Evolutionary conservation across 2,888 invertebrate genomes (phyloP).

Genomic region (Melieria crassipennis): DNA sequence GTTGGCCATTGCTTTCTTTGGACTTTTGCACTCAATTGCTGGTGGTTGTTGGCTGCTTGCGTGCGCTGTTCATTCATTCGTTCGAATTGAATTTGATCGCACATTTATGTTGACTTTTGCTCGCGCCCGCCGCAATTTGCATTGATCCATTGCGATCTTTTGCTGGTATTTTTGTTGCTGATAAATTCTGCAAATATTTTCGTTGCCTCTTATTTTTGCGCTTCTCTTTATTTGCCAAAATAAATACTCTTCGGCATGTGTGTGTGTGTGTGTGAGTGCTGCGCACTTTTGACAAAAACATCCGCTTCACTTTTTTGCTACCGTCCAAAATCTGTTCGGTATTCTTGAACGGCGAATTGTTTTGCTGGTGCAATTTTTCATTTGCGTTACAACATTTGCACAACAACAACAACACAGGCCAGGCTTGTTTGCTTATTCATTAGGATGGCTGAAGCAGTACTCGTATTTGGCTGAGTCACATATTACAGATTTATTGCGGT

Average conservation of each 20-base stretch:
- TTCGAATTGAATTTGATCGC: slow-evolving; percentile 25
- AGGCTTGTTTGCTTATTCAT: too few relatives aligned
- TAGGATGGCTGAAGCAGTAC: too few relatives aligned
- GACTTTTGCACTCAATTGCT: slow-evolving; percentile 17
- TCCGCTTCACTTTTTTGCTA: too few relatives aligned
- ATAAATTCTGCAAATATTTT: not conserved
- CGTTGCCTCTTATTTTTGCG: not conserved
- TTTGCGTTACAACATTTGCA: too few relatives aligned
- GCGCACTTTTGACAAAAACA: not conserved
- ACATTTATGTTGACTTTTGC: slow-evolving; percentile 29
- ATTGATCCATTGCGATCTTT: slow-evolving; percentile 21
- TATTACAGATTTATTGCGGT: too few relatives aligned
- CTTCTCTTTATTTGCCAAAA: not conserved
- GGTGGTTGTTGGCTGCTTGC: slow-evolving; percentile 9
- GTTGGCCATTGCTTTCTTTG: slow-evolving; percentile 7
- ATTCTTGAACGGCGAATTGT: too few relatives aligned
- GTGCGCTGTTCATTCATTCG: not conserved
- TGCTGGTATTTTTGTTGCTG: slow-evolving; percentile 12
- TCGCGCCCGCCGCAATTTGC: slow-evolving; percentile 13
- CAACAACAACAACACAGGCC: too few relatives aligned
- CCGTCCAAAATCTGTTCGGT: too few relatives aligned
- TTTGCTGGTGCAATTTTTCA: too few relatives aligned
- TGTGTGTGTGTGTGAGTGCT: not conserved
- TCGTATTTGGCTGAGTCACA: too few relatives aligned
- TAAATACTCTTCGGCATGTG: not conserved